These are phyloP conservation scores for Pogonocichla stellata DNA, from an alignment of 2,113 vertebrate species.

Conservation along the genomic window DNA sequence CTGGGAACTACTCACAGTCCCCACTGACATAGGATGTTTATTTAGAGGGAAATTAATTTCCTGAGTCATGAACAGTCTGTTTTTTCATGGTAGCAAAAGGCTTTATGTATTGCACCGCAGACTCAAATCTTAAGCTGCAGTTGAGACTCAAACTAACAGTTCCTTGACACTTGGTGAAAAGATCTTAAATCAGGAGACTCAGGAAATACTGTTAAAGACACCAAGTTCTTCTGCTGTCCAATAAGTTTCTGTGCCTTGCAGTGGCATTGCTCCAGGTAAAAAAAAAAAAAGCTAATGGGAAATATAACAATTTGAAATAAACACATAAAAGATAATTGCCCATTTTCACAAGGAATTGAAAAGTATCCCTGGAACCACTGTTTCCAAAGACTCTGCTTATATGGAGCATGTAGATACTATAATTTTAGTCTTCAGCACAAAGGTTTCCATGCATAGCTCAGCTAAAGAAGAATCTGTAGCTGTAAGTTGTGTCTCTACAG, in stretches of 20 bases:
- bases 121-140: not conserved
- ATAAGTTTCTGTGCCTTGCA: not conserved
- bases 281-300: not conserved
- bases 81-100: not conserved
- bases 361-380: not conserved
- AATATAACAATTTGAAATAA: not conserved
- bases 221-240: not conserved
- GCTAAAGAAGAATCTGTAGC: not conserved
- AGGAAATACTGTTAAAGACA: not conserved
- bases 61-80: conserved; percentile 13
- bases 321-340: not conserved
- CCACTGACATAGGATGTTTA: conserved; percentile 27
- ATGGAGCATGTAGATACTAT: not conserved
- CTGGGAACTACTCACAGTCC: conserved; percentile 6
- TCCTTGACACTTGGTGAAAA: not conserved
- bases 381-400: not conserved
- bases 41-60: conserved; percentile 24
- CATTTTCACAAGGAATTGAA: not conserved
- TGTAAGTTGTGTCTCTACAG: not conserved
- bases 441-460: not conserved
- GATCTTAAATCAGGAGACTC: not conserved
- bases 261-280: not conserved
- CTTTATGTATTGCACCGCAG: not conserved
- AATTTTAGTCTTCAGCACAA: not conserved
- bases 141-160: not conserved